Percentiles rank a stretch among this genome's conserved stretches.
Evolutionary conservation across 2,797 vertebrate species (phyloP).

Genomic region (Nasua narica): DNA sequence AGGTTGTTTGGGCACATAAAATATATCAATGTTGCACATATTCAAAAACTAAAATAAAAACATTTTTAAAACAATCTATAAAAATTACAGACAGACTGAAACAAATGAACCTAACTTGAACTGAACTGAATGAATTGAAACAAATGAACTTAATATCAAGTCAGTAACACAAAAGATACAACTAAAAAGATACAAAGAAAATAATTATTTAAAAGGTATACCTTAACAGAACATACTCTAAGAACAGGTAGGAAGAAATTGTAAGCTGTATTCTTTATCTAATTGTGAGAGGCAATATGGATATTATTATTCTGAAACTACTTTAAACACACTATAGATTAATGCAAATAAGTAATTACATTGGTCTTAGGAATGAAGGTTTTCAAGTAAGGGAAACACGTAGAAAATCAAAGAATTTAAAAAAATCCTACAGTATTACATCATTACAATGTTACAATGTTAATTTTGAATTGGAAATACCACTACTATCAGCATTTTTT

Average conservation of each 20-base stretch:
- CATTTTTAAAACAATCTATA: neutral
- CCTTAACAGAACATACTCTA: neutral
- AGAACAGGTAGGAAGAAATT: neutral
- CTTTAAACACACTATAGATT: neutral
- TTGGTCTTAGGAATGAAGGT: neutral
- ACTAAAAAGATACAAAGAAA: neutral
- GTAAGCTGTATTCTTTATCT: neutral
- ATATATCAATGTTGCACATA: neutral
- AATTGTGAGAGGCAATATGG: neutral
- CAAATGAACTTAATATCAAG: neutral
- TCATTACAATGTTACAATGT: neutral
- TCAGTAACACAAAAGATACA: neutral
- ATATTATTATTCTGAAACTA: slow-evolving; percentile 17
- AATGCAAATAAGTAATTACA: neutral
- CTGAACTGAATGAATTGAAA: neutral
- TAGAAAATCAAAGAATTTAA: slow-evolving; percentile 27
- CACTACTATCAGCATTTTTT: neutral
- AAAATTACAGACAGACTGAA: neutral
- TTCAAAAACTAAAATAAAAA: neutral
- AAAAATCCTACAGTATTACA: neutral
- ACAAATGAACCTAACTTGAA: neutral
- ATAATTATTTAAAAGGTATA: neutral
- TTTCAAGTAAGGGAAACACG: neutral
- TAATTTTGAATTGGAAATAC: slow-evolving; percentile 20
- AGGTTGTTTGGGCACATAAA: neutral